These are phyloP conservation scores for Selenia dentaria DNA, from an alignment of 2,888 invertebrate genomes.

Conservation along the genomic window DNA sequence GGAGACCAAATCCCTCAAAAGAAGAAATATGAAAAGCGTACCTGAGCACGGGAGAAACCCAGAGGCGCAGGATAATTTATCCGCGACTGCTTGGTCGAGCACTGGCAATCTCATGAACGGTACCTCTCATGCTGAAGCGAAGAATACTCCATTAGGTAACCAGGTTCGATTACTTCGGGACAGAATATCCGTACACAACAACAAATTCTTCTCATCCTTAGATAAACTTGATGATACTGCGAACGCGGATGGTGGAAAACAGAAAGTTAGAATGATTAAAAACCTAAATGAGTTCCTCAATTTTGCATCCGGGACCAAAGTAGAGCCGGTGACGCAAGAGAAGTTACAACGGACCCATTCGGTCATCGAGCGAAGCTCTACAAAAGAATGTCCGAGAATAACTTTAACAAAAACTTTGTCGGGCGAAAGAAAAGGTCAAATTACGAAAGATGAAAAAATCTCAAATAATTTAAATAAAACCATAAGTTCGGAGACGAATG, in stretches of 20 bases:
- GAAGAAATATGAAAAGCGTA: constrained; percentile 67
- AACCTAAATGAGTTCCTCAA: constrained; percentile 94
- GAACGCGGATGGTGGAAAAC: constrained; percentile 56
- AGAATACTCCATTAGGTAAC: constrained; percentile 67
- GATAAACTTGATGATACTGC: constrained; percentile 80
- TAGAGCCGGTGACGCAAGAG: constrained; percentile 47
- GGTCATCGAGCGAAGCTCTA: constrained; percentile 57
- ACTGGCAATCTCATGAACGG: constrained; percentile 69
- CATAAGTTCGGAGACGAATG: constrained; percentile 66
- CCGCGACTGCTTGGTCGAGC: constrained; percentile 52
- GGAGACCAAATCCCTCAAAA: constrained; percentile 49
- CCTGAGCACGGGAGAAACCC: constrained; percentile 61
- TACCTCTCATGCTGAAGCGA: constrained; percentile 50
- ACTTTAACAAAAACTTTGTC: constrained; percentile 65
- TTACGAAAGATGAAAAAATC: constrained; percentile 48
- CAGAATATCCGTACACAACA: constrained; percentile 75
- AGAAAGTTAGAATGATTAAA: constrained; percentile 86
- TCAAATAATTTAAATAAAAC: constrained; percentile 53
- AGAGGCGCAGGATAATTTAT: constrained; percentile 42
- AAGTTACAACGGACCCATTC: constrained; percentile 67
- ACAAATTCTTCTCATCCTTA: constrained; percentile 83
- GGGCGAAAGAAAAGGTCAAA: constrained; percentile 59
- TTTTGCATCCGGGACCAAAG: constrained; percentile 88
- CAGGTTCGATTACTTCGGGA: constrained; percentile 71
- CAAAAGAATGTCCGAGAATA: constrained; percentile 64